These are phyloP conservation scores for Metridium senile DNA, from an alignment of 92 coral and sea anemone genomes.

Conservation along the genomic window DNA sequence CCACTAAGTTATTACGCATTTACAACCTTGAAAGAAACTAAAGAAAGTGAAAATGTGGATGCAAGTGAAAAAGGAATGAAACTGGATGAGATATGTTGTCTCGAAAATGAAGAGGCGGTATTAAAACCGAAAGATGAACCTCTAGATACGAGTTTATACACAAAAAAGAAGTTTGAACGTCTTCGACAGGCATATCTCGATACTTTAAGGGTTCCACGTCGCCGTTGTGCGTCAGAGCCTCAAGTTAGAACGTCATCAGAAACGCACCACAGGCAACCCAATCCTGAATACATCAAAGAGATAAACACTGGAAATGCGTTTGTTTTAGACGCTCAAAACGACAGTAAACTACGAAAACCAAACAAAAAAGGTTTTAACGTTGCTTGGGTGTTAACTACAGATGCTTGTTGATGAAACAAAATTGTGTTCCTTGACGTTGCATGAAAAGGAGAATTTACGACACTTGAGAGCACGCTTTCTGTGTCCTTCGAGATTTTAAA, in stretches of 20 bases:
- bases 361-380: conserved; percentile 39
- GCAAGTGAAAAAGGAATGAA: not conserved
- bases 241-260: conserved; percentile 7
- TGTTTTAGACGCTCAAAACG: conserved; percentile 1
- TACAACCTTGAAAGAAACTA: not conserved
- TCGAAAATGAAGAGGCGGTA: not conserved
- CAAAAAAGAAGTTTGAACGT: conserved; percentile 20
- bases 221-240: conserved; percentile 24
- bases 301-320: conserved; percentile 11
- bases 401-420: conserved; percentile 4
- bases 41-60: not conserved
- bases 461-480: no score
- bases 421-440: no score
- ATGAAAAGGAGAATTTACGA: no score
- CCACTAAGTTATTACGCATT: not conserved
- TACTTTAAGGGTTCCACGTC: conserved; percentile 12
- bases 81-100: not conserved
- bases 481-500: no score
- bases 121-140: not conserved
- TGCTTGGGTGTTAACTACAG: conserved; percentile 4
- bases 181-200: conserved; percentile 20
- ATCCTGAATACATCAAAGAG: conserved; percentile 25
- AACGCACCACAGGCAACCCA: conserved; percentile 23
- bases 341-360: conserved; percentile 15
- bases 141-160: not conserved